Percentiles rank a stretch among this genome's conserved stretches.
phyloP scores from a whole-genome alignment of 2,797 vertebrate species.

The Melanotaenia boesemani region DNA sequence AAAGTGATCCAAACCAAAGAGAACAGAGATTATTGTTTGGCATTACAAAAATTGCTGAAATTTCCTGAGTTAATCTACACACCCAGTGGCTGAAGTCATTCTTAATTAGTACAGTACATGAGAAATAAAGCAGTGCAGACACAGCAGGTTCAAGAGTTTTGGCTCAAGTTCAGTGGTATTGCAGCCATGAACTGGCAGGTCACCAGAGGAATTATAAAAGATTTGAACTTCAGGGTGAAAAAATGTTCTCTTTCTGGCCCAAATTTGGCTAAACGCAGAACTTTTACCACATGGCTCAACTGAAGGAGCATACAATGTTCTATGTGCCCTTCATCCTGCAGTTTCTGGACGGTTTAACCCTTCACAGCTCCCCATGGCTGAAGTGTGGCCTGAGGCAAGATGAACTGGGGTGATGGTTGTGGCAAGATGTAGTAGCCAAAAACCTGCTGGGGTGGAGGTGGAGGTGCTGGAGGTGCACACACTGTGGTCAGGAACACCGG shows the following conservation, averaged over 20 bases:
- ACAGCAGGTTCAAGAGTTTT: conserved; percentile 26
- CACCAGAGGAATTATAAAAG: conserved; percentile 31
- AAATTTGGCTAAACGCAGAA: conserved; percentile 28
- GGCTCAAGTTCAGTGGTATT: conserved; percentile 25
- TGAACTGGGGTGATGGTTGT: conserved; percentile 80
- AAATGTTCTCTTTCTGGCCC: conserved; percentile 38
- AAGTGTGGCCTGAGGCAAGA: conserved; percentile 79
- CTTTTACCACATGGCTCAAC: conserved; percentile 53
- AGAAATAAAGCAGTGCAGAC: conserved; percentile 37
- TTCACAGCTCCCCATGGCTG: conserved; percentile 78
- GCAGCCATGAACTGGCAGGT: conserved; percentile 4
- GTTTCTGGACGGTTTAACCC: conserved; percentile 40
- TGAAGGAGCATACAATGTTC: conserved; percentile 32
- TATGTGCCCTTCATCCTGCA: background rate
- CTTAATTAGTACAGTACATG: conserved; percentile 35
- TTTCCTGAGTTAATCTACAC: conserved; percentile 70
- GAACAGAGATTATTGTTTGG: conserved; percentile 48
- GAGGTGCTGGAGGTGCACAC: conserved; percentile 64
- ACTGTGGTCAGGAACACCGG: conserved; percentile 79
- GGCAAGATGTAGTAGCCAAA: conserved; percentile 82
- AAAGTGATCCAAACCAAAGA: conserved; percentile 13
- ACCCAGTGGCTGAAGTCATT: conserved; percentile 49
- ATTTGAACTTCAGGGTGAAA: conserved; percentile 12
- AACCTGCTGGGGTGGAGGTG: conserved; percentile 67
- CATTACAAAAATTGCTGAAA: conserved; percentile 59